phyloP scores from a whole-genome alignment of 64 coral and sea anemone genomes.

The Actinia tenebrosa region DNA sequence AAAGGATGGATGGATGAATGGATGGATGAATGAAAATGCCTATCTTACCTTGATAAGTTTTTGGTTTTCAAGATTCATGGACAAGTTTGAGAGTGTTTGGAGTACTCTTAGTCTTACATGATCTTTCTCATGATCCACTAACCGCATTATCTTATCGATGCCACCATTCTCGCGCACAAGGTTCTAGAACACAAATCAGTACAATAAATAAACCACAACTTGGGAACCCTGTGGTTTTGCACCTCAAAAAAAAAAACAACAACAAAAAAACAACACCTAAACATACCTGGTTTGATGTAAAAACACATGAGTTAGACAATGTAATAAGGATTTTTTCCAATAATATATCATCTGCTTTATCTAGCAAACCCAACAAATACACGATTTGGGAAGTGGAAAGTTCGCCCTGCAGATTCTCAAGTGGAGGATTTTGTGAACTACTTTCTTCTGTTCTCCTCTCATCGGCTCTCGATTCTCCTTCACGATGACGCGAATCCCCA shows the following conservation, averaged over 20 bases:
- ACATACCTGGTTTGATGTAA: conserved; percentile 49
- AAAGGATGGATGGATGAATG: too few relatives aligned
- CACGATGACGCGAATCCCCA: not conserved
- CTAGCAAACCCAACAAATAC: conserved; percentile 19
- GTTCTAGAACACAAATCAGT: conserved; percentile 18
- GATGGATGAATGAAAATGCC: not conserved
- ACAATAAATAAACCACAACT: not conserved
- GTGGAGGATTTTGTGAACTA: not conserved
- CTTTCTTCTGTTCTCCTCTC: not conserved
- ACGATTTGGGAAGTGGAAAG: conserved; percentile 13
- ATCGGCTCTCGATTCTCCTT: not conserved
- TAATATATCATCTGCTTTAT: conserved; percentile 15
- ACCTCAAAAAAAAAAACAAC: not conserved
- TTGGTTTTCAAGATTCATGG: conserved; percentile 51
- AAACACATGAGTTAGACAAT: conserved; percentile 39
- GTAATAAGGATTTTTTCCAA: conserved; percentile 41
- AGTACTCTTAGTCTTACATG: conserved; percentile 15
- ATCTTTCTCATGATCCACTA: conserved; percentile 22
- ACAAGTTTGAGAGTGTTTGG: conserved; percentile 49
- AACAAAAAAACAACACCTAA: not conserved
- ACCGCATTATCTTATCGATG: not conserved
- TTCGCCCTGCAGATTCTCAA: conserved; percentile 22
- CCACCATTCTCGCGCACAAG: conserved; percentile 41
- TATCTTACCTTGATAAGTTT: conserved; percentile 18
- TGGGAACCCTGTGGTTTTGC: not conserved